These are phyloP conservation scores for Notodonta dromedarius DNA, from an alignment of 2,888 invertebrate genomes.

Conservation along the genomic window DNA sequence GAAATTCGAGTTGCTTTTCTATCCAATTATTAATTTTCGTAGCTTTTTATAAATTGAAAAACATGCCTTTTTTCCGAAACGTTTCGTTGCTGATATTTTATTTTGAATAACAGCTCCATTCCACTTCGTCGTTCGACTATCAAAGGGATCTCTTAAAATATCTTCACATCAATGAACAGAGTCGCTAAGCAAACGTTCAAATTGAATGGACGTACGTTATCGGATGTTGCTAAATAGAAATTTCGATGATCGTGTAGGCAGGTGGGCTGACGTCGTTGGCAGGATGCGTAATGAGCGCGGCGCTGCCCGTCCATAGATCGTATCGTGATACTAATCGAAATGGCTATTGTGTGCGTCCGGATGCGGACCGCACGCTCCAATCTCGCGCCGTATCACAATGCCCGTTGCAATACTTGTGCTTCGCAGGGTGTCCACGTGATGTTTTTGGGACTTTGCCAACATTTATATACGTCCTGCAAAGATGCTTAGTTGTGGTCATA, in stretches of 20 bases:
- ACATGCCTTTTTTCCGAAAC: too few species aligned
- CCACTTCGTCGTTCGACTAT: too few species aligned
- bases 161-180: constrained; percentile 13
- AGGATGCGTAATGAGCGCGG: constrained; percentile 51
- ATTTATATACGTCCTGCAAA: constrained; percentile 20
- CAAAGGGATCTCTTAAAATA: too few species aligned
- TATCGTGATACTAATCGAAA: constrained; percentile 69
- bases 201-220: constrained; percentile 26
- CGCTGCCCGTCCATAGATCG: constrained; percentile 50
- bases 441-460: constrained; percentile 25
- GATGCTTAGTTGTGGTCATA: not conserved
- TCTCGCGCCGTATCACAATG: constrained; percentile 63
- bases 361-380: constrained; percentile 70
- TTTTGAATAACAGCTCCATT: not conserved
- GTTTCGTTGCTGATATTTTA: too few species aligned
- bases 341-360: constrained; percentile 66
- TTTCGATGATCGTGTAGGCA: constrained; percentile 32
- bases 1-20: too few species aligned
- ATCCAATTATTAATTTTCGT: too few species aligned
- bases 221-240: constrained; percentile 39
- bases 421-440: constrained; percentile 43
- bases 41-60: too few species aligned
- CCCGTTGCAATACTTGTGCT: constrained; percentile 33
- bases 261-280: constrained; percentile 38
- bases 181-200: constrained; percentile 22